Percentiles rank a stretch among this genome's conserved stretches.
These are phyloP conservation scores for Plebejus melissa DNA, from an alignment of 2,888 invertebrate species.

Conservation along the genomic window DNA sequence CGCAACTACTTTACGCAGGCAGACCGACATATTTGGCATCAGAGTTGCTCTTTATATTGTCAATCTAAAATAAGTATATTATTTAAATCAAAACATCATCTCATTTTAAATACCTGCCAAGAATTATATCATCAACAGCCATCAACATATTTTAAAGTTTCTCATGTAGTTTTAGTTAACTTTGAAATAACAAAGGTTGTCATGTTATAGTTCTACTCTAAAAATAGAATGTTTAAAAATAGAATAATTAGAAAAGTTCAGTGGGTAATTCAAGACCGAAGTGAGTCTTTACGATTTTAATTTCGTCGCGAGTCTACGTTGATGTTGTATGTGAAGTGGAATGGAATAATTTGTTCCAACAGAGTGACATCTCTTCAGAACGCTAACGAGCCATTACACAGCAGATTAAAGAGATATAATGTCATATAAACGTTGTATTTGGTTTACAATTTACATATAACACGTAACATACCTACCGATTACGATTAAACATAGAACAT, in stretches of 20 bases:
- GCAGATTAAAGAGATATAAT: background rate
- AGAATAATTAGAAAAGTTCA: background rate
- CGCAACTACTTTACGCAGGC: too few relatives aligned
- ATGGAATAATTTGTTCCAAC: conserved; percentile 21
- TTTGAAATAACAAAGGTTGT: background rate
- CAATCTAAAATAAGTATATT: too few relatives aligned
- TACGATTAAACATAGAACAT: too few relatives aligned
- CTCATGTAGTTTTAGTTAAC: background rate
- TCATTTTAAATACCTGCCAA: too few relatives aligned
- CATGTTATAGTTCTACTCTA: background rate
- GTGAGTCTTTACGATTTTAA: conserved; percentile 20
- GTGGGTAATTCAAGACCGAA: background rate
- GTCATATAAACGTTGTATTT: background rate
- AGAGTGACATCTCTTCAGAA: conserved; percentile 10
- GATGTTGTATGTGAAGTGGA: conserved; percentile 12
- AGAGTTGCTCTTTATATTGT: too few relatives aligned
- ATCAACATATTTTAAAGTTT: too few relatives aligned
- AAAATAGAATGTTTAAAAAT: background rate
- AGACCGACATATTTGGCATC: too few relatives aligned
- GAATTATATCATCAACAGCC: too few relatives aligned
- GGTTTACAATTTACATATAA: too few relatives aligned
- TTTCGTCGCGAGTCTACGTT: background rate
- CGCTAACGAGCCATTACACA: conserved; percentile 9
- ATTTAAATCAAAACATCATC: too few relatives aligned
- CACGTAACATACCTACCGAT: too few relatives aligned